Evolutionary conservation across 1,140 invertebrate species (phyloP), one percentile per base, ranked within the genome.

Genomic region (Leptonema lineaticorne): DNA sequence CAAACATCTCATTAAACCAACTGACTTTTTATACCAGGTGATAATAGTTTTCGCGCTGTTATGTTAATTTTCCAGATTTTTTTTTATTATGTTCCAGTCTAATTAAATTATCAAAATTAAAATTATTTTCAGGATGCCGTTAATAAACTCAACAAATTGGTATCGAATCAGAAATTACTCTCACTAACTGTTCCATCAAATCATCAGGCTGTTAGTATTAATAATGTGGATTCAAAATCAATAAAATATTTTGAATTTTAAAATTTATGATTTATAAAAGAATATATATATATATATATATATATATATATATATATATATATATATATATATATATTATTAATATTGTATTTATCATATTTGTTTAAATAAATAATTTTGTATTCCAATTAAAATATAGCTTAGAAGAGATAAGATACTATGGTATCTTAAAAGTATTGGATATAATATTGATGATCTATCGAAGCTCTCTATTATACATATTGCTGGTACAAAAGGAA

Each of bases 401-500:
- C 46, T 29, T 1, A 73, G 62, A 29, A 68, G 66, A 28, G 33
- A 68, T 11, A 28, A 53, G 9, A 57, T 46, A 14, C 66, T 62
- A 53, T 62, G 60, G 14, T 90, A 85, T 76, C 77, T 92, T 26
- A 63, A 81, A 26, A 78, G 89, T 65, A 85, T 85, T 60, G 92
- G 92, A 18, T 77, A 96, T 0, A 78, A 81, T 18, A 29, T 88
- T 18, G 78, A 87, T 1, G 83, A 85, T 56, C 75, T 94, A 28
- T 86, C 93, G 69, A 76, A 80, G 18, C 76, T 98, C 9, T 90
- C 92, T 59, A 83, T 96, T 6, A 96, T 99, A 73, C 96, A 99
- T 84, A 88, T 99, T 0, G 85, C 93, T 73, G 98, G 98, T 5
- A 99, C 96, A 0, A 99, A 99, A 85, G 97, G 97, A 30, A 94